These are phyloP conservation scores for Leptinotarsa lineolata DNA, from an alignment of 1,140 invertebrate species.

Conservation along the genomic window DNA sequence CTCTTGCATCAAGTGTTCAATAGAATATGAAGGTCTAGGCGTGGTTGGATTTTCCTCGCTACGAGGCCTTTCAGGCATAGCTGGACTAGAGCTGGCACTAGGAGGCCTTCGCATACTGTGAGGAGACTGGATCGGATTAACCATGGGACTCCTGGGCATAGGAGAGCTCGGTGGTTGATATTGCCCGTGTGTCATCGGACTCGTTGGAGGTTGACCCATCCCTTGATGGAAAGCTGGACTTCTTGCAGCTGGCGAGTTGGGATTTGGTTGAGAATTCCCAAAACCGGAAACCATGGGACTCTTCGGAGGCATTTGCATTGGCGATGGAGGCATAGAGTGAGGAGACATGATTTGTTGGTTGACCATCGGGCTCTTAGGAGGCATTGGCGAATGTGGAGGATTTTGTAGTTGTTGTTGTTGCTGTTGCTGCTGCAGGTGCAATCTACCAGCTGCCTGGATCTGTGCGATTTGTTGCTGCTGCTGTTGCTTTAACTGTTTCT, in stretches of 20 bases:
- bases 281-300: constrained; percentile 47
- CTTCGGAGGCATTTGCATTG: constrained; percentile 51
- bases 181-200: constrained; percentile 61
- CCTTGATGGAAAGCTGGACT: constrained; percentile 65
- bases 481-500: constrained; percentile 62
- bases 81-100: constrained; percentile 61
- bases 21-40: constrained; percentile 55
- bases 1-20: constrained; percentile 37
- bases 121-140: constrained; percentile 56
- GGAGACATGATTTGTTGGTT: constrained; percentile 60
- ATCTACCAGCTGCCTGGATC: constrained; percentile 57
- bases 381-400: constrained; percentile 60
- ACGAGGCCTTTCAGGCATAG: constrained; percentile 62
- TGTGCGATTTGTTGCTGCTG: constrained; percentile 64
- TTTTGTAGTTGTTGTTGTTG: constrained; percentile 59
- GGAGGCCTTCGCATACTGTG: constrained; percentile 62
- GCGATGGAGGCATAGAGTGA: constrained; percentile 61
- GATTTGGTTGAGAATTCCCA: constrained; percentile 60
- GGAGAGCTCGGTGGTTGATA: constrained; percentile 61
- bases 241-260: constrained; percentile 67
- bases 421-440: constrained; percentile 35
- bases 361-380: constrained; percentile 55
- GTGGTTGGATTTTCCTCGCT: constrained; percentile 65
- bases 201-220: constrained; percentile 58
- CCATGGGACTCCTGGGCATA: constrained; percentile 62